Conservation (phyloP, 1,140 invertebrate species). For the Potamilus streckersoni region DNA sequence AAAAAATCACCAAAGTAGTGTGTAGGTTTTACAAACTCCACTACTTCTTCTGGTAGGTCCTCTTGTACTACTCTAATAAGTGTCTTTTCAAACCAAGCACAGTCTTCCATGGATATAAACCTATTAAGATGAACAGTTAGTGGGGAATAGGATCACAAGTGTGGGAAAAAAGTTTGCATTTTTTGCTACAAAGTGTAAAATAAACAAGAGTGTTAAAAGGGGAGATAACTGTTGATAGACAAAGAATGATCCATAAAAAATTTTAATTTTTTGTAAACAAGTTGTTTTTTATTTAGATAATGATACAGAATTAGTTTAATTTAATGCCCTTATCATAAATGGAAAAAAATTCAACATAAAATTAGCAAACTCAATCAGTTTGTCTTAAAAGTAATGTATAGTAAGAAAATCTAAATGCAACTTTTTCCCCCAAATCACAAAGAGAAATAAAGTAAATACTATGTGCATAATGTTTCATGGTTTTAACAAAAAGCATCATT, state of each 20-base stretch:
- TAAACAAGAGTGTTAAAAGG: background rate
- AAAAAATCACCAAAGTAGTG: conserved; percentile 66
- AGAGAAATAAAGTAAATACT: no score
- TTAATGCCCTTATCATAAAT: no score
- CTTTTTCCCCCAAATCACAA: no score
- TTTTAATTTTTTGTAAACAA: no score
- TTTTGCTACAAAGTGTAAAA: background rate
- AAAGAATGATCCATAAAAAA: background rate
- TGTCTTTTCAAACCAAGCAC: conserved; percentile 66
- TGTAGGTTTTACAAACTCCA: conserved; percentile 44
- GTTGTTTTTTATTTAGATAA: no score
- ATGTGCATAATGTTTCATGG: no score
- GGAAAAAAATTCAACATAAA: no score
- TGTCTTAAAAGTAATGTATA: no score
- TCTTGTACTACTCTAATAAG: conserved; percentile 58
- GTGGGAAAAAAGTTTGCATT: conserved; percentile 4
- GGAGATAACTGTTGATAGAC: background rate
- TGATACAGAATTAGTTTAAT: no score
- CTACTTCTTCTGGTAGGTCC: conserved; percentile 60
- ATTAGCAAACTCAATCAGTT: no score
- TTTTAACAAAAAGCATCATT: no score
- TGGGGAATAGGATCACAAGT: conserved; percentile 2
- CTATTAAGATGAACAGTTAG: conserved; percentile 45
- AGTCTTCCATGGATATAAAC: conserved; percentile 64
- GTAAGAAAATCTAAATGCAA: no score